phyloP scores from a whole-genome alignment of 2,888 invertebrate genomes.

The Dascillus cervinus region DNA sequence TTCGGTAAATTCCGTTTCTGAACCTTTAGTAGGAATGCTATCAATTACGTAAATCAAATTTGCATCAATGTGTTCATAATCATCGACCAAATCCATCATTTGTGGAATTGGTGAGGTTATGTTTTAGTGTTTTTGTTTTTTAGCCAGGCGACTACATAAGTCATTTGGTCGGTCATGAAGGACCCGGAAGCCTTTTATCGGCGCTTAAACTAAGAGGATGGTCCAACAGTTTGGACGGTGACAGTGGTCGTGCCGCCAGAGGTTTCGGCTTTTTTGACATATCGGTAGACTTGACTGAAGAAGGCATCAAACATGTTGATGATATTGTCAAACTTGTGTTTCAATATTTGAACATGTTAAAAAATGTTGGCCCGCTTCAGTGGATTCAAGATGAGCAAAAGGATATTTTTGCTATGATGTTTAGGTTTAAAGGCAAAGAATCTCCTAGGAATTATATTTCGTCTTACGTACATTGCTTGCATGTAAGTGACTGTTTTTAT shows the following conservation, averaged over 20 bases:
- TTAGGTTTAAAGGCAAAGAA: constrained; percentile 80
- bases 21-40: constrained; percentile 51
- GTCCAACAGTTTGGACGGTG: constrained; percentile 84
- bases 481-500: constrained; percentile 42
- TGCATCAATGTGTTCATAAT: constrained; percentile 49
- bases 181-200: constrained; percentile 86
- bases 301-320: constrained; percentile 81
- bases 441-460: constrained; percentile 66
- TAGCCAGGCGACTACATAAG: constrained; percentile 86
- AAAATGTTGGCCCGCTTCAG: constrained; percentile 63
- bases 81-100: constrained; percentile 40
- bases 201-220: constrained; percentile 82
- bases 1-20: constrained; percentile 13
- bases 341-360: constrained; percentile 82
- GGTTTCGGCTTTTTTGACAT: constrained; percentile 89
- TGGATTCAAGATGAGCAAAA: constrained; percentile 92
- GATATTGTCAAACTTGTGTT: constrained; percentile 80
- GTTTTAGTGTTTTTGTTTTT: constrained; percentile 19
- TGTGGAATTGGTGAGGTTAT: constrained; percentile 2
- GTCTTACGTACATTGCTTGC: constrained; percentile 57
- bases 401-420: constrained; percentile 71
- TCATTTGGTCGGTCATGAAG: constrained; percentile 93
- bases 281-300: constrained; percentile 83
- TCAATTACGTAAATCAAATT: constrained; percentile 53
- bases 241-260: constrained; percentile 68